Percentiles rank a stretch among this genome's conserved stretches.
Conservation (phyloP, 2,797 vertebrate species). For the Carcharodon carcharias region DNA sequence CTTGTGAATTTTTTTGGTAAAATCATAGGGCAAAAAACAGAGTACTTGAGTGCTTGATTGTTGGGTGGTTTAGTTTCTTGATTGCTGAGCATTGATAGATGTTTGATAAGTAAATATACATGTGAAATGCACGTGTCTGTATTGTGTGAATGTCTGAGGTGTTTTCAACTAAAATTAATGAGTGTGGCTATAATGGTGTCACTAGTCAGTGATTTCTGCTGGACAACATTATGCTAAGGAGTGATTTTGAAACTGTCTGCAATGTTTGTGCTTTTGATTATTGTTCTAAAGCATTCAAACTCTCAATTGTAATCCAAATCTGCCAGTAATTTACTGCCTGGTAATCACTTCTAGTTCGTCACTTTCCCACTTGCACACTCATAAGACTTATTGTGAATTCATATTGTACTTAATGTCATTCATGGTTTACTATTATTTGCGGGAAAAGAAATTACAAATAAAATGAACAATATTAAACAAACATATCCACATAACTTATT, state of each 20-base stretch:
- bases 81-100: not conserved
- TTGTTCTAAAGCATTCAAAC: not conserved
- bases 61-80: not conserved
- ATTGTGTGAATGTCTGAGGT: not conserved
- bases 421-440: not conserved
- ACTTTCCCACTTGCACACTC: not conserved
- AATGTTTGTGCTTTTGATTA: not conserved
- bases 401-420: not conserved
- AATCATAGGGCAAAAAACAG: not conserved
- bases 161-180: not conserved
- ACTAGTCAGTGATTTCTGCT: not conserved
- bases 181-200: not conserved
- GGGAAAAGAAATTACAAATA: not conserved
- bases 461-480: not conserved
- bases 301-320: not conserved
- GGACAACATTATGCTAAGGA: not conserved
- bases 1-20: not conserved
- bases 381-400: not conserved
- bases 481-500: not conserved
- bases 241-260: not conserved
- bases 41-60: not conserved
- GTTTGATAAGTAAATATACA: not conserved
- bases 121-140: not conserved
- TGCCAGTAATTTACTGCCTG: not conserved
- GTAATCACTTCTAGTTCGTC: not conserved